phyloP scores from a whole-genome alignment of 2,888 invertebrate genomes.

The Poecilobothrus nobilitatus region DNA sequence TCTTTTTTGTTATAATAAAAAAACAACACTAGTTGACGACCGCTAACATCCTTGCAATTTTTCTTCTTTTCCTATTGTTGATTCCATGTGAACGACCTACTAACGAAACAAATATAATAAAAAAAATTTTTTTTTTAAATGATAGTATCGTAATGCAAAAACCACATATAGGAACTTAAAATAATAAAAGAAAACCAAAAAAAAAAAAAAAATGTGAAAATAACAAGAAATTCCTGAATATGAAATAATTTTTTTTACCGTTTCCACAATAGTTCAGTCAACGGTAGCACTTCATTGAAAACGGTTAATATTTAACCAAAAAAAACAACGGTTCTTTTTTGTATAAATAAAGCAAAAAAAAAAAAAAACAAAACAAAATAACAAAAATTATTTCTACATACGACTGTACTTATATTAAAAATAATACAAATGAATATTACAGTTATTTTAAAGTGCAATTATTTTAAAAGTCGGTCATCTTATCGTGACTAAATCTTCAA shows the following conservation, averaged over 20 bases:
- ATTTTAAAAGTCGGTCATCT: too few species aligned
- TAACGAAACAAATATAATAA: slow-evolving; percentile 22
- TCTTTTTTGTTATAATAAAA: too few species aligned
- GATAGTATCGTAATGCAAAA: background rate
- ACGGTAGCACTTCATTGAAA: background rate
- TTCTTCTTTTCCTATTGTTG: background rate
- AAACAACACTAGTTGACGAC: too few species aligned
- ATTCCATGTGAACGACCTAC: slow-evolving; percentile 43
- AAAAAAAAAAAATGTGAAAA: slow-evolving; percentile 22
- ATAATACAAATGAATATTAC: too few species aligned
- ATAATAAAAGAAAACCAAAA: slow-evolving; percentile 29
- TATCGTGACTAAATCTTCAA: too few species aligned
- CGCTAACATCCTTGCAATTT: too few species aligned
- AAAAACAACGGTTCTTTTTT: background rate
- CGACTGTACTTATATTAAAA: too few species aligned
- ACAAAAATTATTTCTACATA: too few species aligned
- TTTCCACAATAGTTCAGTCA: slow-evolving; percentile 2
- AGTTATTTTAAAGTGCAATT: too few species aligned
- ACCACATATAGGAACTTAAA: background rate
- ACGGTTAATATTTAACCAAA: background rate
- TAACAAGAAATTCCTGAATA: background rate
- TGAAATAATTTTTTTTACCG: background rate
- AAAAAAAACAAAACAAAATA: too few species aligned
- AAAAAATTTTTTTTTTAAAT: background rate
- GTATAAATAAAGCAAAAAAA: too few species aligned